Conservation (phyloP, 2,888 invertebrate genomes). For the Xestia rhomboidea region DNA sequence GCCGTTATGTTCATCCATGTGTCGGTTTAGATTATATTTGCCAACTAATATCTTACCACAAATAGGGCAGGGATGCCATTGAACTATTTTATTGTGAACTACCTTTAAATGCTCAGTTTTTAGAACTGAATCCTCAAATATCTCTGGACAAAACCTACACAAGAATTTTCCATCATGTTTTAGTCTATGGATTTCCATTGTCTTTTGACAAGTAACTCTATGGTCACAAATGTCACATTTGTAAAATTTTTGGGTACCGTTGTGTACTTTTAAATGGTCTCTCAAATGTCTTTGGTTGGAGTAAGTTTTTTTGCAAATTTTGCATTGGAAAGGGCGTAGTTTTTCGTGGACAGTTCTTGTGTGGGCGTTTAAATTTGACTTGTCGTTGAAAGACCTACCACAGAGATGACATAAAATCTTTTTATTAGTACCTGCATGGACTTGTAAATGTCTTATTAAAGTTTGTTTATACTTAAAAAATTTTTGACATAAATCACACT, state of each 20-base stretch:
- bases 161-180: constrained; percentile 49
- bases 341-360: constrained; percentile 49
- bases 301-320: constrained; percentile 39
- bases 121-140: constrained; percentile 1
- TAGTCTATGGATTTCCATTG: constrained; percentile 39
- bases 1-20: constrained; percentile 38
- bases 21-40: constrained; percentile 37
- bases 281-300: constrained; percentile 34
- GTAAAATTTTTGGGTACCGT: not conserved
- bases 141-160: constrained; percentile 39
- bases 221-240: constrained; percentile 49
- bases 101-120: not conserved
- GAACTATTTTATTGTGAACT: accelerated
- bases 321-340: constrained; percentile 21
- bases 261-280: constrained; percentile 33
- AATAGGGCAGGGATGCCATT: constrained; percentile 16
- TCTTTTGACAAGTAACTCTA: not conserved
- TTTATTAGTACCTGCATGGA: constrained; percentile 48
- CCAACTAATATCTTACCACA: constrained; percentile 34
- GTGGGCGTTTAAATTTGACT: constrained; percentile 47
- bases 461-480: constrained; percentile 70
- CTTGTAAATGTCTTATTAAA: constrained; percentile 38
- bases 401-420: constrained; percentile 50
- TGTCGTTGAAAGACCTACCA: constrained; percentile 48
- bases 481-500: constrained; percentile 77